Base-by-base conservation (phyloP, 2,113 vertebrate genomes). In the Colossoma macropomum region DNA sequence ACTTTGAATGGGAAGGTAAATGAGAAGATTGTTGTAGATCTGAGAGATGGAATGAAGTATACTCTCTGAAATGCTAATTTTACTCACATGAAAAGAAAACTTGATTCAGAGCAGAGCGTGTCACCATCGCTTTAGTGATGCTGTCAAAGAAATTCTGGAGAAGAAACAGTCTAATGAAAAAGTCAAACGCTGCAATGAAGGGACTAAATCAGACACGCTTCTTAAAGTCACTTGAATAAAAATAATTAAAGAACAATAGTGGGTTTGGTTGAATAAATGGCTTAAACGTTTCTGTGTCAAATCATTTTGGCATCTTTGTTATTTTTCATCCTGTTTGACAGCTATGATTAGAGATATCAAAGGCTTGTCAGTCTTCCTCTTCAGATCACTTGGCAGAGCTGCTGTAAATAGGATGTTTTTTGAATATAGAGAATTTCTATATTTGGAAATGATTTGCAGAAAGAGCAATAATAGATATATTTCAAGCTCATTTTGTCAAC, bases 1-100 rank as follows among this genome's bases (percentile, higher is more conserved):
- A 66, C 77, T 82, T 83, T 89, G 56, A 82, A 78, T 69, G 81
- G 85, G 65, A 83, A 72, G 23, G 86, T 88, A 89, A 88, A 78
- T 62, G 41, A 84, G 83, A 71, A 80, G 81, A 87, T 84, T 86
- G 80, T 75, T 71, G 45, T 74, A 81, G 89, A 88, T 90, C 83
- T 83, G 72, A 75, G 52, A 83, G 87, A 90, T 66, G 63, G 72
- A 78, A 80, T 52, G 73, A n/a, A 25, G 41, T 80, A 50, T 75
- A 28, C 74, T 84, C 83, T 89, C 73, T 86, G 81, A 92, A 90
- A 91, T 92, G 88, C 86, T 87, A 90, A 92, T 92, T 83, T 75
- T 76, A 85, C 78, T 48, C 77, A 85, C 86, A 88, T 87, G 62
- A 89, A 91, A 89, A 86, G 85, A 69, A 69, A 69, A 71, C 68